Base-by-base conservation (phyloP, 2,113 vertebrate species). In the Myrmophylax atrothorax region DNA sequence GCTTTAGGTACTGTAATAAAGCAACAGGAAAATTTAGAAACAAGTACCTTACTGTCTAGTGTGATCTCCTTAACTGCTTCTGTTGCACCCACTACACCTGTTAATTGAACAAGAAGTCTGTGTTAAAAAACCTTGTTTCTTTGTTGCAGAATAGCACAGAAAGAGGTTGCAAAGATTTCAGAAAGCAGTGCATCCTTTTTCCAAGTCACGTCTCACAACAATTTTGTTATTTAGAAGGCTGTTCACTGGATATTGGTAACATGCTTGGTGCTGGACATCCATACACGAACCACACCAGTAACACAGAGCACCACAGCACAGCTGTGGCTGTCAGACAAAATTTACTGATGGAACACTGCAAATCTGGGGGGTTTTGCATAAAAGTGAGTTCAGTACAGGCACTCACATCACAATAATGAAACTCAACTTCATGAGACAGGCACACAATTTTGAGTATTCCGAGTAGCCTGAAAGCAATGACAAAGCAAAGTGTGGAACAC, bases 41-140 rank as follows among this genome's bases (percentile, higher is more conserved):
- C 33, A 84, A 79, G 42, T 98, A 99, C 99, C 98, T 99, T 99
- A 90, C 98, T 99, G 97, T 99, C 99, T 98, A 99, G 89, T 25
- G 99, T 98, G 94, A 99, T 99, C 89, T 99, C 99, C 80, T 98
- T 98, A 44, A 99, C 98, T 55, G 99, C 98, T 90, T 99, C 99
- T 11, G 98, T 98, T 94, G 98, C 97, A 37, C 98, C 99, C 83
- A 97, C 88, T 88, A 99, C 64, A 94, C 98, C 99, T 99, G 94
- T 85, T 84, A 95, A 97, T 70, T 25, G 47, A 97, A 90, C 6
- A 67, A 70, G 28, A 95, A 79, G 31, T 74, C 42, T 58, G 66
- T 2, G 6, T 72, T 78, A 72, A 50, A 68, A 69, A 58, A 68
- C 7, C 12, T 87, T 42, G 9, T 7, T 62, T 74, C 46, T 80